Evolutionary conservation across 2,797 vertebrate genomes (phyloP), one percentile per base, ranked within the genome.

Genomic region (Acomys russatus): DNA sequence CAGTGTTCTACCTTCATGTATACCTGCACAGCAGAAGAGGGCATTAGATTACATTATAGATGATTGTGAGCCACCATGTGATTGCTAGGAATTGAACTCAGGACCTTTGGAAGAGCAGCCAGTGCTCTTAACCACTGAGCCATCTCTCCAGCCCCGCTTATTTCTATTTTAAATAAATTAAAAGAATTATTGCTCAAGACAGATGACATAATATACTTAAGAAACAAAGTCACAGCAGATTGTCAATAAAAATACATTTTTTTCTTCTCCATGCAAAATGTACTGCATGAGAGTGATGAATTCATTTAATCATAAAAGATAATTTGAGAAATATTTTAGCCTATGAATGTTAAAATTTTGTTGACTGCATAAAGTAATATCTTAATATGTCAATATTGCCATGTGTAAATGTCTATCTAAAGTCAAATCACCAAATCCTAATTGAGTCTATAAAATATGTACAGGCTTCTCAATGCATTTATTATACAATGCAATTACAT

Each of bases 181-280:
- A 44, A 44, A n/a, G 9, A 23, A 9, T 92, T 84, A 92, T 80
- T 87, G 30, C 71, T 56, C 56, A 94, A 93, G 92, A 94, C 10
- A 96, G 77, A 83, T 83, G 35, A 79, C 28, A 35, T 84, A 56
- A 92, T 94, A 63, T 90, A 54, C 80, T 61, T 92, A 96, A 77
- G 66, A 17, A 33, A 1, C 33, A 63, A 91, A 92, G 59, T 22
- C 86, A 35, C 28, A 82, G 28, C 66, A 64, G 22, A 15, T 59
- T 76, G 6, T 82, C 10, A n/a, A 25, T 79, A 89, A 71, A 79
- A 80, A 17, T 54, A 38, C 82, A n/a, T 92, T 64, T 93, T 93
- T 74, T 78, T 23, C 35, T 94, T 30, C 33, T 14, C 71, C 12
- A 70, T 1, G 85, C 11, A 25, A 82, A 10, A 20, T 83, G 38